These are phyloP conservation scores for Xenopus borealis DNA, from an alignment of 2,113 vertebrate genomes.

Conservation along the genomic window DNA sequence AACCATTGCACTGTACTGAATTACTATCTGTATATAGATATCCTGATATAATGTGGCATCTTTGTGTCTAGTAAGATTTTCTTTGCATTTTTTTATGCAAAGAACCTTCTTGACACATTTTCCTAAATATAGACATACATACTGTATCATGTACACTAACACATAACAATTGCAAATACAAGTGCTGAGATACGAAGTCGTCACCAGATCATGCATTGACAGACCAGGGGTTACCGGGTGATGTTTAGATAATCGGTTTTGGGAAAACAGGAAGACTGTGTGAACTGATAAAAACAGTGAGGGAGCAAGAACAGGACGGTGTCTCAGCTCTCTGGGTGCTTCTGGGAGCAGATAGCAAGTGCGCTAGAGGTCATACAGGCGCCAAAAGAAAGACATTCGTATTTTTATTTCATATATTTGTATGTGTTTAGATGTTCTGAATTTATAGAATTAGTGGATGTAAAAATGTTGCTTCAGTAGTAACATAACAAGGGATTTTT, in stretches of 20 bases:
- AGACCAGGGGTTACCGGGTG: neutral
- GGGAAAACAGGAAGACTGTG: conserved; percentile 24
- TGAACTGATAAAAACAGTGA: conserved; percentile 1
- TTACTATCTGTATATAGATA: no score
- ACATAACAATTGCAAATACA: neutral
- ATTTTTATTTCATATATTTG: no score
- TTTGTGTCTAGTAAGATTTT: no score
- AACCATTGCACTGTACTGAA: no score
- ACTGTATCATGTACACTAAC: neutral
- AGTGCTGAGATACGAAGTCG: no score
- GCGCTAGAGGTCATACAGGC: neutral
- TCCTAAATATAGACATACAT: neutral
- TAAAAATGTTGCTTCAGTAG: no score
- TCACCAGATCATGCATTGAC: neutral
- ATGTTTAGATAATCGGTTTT: conserved; percentile 7
- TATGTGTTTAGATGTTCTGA: no score
- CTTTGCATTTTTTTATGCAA: neutral
- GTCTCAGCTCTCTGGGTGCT: neutral
- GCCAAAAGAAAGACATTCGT: neutral
- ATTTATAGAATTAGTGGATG: no score
- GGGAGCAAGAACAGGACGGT: no score
- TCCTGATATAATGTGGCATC: no score
- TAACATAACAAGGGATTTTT: no score
- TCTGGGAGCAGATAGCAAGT: neutral
- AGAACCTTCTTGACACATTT: neutral